A percentile compares a stretch with the other conserved stretches of the same genome.
Evolutionary conservation across 2,888 invertebrate genomes (phyloP).

Genomic region (Tyria jacobaeae): DNA sequence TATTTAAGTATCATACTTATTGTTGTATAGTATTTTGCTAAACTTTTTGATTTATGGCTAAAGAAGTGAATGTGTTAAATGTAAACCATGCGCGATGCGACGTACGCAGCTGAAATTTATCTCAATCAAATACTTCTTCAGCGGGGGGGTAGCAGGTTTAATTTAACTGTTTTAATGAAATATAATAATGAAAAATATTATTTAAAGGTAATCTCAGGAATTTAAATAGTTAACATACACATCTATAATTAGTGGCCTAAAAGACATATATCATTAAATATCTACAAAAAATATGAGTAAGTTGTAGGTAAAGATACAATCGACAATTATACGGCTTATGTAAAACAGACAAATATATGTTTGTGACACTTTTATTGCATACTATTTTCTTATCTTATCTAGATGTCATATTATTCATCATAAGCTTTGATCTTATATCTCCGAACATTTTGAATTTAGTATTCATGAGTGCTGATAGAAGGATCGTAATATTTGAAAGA

Average conservation of each 20-base stretch:
- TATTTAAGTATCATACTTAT: too few relatives aligned
- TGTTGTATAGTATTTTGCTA: too few relatives aligned
- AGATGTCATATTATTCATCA: slow-evolving; percentile 81
- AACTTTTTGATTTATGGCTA: too few relatives aligned
- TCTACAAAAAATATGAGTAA: slow-evolving; percentile 41
- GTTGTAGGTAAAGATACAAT: slow-evolving; percentile 55
- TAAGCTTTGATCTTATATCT: slow-evolving; percentile 81
- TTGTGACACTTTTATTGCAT: slow-evolving; percentile 80
- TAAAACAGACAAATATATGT: slow-evolving; percentile 65
- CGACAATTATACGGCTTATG: slow-evolving; percentile 64
- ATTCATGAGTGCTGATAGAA: slow-evolving; percentile 55
- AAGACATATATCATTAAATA: slow-evolving; percentile 38
- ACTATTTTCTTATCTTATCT: slow-evolving; percentile 80
- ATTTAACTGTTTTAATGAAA: too few relatives aligned
- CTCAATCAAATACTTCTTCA: too few relatives aligned
- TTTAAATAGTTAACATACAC: slow-evolving; percentile 12
- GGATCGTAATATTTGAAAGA: slow-evolving; percentile 37
- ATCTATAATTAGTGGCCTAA: slow-evolving; percentile 36
- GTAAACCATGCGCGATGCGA: too few relatives aligned
- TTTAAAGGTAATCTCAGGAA: not conserved
- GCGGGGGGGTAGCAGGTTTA: too few relatives aligned
- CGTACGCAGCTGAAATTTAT: too few relatives aligned
- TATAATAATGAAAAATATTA: too few relatives aligned
- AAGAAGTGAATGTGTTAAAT: too few relatives aligned
- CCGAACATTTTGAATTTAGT: slow-evolving; percentile 75